Evolutionary conservation across 2,797 vertebrate species (phyloP).

Genomic region (Brotula barbata): DNA sequence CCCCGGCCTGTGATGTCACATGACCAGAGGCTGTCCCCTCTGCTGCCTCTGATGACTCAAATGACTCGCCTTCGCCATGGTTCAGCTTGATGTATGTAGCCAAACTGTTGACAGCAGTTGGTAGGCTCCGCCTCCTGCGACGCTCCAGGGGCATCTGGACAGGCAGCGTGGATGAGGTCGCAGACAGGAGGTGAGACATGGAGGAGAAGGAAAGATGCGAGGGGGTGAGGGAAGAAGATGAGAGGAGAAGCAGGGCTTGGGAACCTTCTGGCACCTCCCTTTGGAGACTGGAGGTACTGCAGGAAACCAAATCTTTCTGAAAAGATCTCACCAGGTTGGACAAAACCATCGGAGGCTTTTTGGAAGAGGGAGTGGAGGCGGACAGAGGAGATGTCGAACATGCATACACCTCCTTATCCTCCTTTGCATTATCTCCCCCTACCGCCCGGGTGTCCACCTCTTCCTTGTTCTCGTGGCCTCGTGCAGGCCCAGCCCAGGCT

Average conservation of each 20-base stretch:
- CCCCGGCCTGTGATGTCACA: constrained; percentile 2
- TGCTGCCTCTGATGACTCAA: constrained; percentile 7
- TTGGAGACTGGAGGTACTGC: constrained; percentile 23
- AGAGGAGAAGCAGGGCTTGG: constrained; percentile 38
- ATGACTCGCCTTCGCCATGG: not conserved
- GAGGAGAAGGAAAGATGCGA: constrained; percentile 51
- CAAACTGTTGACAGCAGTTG: not conserved
- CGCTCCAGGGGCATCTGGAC: not conserved
- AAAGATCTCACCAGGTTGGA: not conserved
- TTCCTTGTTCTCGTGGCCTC: too few relatives aligned
- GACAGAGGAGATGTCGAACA: not conserved
- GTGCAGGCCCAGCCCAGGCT: not conserved
- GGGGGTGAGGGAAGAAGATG: constrained; percentile 40
- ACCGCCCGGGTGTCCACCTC: not conserved
- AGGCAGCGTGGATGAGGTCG: not conserved
- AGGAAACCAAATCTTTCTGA: constrained; percentile 19
- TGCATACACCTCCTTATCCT: not conserved
- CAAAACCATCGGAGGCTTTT: not conserved
- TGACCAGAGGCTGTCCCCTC: constrained; percentile 5
- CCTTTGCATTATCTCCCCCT: not conserved
- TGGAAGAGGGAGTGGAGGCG: constrained; percentile 7
- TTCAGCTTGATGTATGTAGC: constrained; percentile 32
- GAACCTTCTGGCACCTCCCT: constrained; percentile 26
- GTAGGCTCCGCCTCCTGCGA: constrained; percentile 58
- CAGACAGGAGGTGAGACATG: constrained; percentile 51